These are phyloP conservation scores for Steinernema hermaphroditum DNA, from an alignment of 2,888 invertebrate genomes.

Conservation along the genomic window DNA sequence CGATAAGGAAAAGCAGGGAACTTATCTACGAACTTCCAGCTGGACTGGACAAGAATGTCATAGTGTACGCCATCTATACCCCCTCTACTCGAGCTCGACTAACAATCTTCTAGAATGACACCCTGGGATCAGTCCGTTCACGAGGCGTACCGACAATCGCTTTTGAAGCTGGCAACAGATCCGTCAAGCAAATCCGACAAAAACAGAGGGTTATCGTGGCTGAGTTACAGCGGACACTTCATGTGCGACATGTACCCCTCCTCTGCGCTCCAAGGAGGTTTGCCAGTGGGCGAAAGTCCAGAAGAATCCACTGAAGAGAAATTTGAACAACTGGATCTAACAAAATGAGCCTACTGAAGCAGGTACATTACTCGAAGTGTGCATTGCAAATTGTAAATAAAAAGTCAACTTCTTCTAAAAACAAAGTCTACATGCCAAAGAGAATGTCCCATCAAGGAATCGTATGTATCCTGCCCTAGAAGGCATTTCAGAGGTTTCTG, in stretches of 20 bases:
- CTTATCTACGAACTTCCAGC: slow-evolving; percentile 4
- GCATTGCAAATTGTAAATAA: too few relatives aligned
- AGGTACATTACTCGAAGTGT: too few relatives aligned
- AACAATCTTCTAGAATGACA: neutral
- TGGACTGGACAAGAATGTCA: neutral
- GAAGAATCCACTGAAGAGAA: neutral
- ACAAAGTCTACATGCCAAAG: too few relatives aligned
- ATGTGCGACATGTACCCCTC: slow-evolving; percentile 16
- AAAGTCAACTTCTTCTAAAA: too few relatives aligned
- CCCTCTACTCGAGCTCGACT: too few relatives aligned
- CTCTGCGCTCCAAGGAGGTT: neutral
- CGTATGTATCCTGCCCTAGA: too few relatives aligned
- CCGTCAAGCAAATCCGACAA: neutral
- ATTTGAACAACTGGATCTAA: neutral
- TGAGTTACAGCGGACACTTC: neutral
- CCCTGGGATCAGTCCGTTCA: slow-evolving; percentile 9
- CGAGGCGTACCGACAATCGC: neutral
- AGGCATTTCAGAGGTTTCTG: too few relatives aligned
- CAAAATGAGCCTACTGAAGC: neutral
- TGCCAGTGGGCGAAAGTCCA: neutral
- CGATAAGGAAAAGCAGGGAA: slow-evolving; percentile 1
- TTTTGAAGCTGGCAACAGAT: neutral
- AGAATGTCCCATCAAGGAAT: too few relatives aligned
- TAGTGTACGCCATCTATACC: neutral
- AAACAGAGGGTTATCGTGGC: neutral